Base-by-base conservation (phyloP, 2,888 invertebrate species). In the Furcula furcula region DNA sequence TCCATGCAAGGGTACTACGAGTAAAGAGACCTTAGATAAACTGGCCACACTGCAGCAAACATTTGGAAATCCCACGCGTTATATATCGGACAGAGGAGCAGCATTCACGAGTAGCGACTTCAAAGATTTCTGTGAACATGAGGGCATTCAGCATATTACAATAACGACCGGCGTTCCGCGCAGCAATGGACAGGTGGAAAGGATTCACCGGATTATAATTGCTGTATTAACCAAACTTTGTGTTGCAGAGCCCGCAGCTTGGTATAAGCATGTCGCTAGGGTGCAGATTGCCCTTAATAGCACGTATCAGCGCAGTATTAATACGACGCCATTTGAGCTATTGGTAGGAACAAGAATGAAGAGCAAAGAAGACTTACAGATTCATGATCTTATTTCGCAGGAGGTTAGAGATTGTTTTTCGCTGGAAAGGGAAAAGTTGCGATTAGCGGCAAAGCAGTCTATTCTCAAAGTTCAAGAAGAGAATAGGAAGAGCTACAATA, bases 271-370 rank as follows among this genome's bases (percentile, higher is more conserved):
- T 9, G 19, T 32, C 1, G 14, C 20, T 18, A 16, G 23, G 20
- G 33, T 60, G 6, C 60, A 60, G 19, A 19, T 40, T 26, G 33
- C 31, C 4, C 15, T 61, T 0, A 59, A 58, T 25, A 40, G 43
- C 7, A 55, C 55, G 0, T 51, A 34, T 29, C 52, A 55, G 7
- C 16, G 53, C 4, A 42, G 46, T 12, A 41, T 49, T 0, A 23
- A 37, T 9, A 55, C 32, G n/a, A 49, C 51, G 3, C 43, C 52
- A 5, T 48, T 37, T 41, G 30, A 41, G 2, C 28, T 48, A 4
- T 5, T 48, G 4, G 31, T 36, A 7, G 43, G 41, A 9, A 36
- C 10, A 5, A 39, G 26, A 13, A 41, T 39, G 42, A 44, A 23
- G 1, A 4, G 13, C 2, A 23, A 23, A 13, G n/a, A 22, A n/a